Conservation (phyloP, 2,888 invertebrate species). For the Encarsia formosa region DNA sequence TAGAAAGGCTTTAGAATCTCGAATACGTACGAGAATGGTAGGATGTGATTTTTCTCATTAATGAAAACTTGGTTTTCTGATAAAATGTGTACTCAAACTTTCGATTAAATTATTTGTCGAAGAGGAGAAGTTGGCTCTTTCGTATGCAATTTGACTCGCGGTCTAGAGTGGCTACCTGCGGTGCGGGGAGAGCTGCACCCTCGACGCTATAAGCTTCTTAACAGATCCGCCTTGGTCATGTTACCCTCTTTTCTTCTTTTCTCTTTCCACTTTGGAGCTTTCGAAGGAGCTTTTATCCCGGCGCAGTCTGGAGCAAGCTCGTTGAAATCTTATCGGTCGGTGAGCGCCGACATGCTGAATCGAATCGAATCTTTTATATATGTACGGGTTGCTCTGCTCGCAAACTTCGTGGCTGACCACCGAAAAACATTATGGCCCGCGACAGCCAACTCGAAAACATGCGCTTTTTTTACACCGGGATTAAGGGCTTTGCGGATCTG, state of each 20-base stretch:
- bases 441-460: too few species aligned
- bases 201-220: slow-evolving; percentile 20
- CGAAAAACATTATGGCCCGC: too few species aligned
- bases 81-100: too few species aligned
- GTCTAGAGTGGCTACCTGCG: too few species aligned
- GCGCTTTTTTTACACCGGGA: too few species aligned
- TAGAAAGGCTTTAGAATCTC: too few species aligned
- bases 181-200: slow-evolving; percentile 1
- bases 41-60: too few species aligned
- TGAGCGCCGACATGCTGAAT: slow-evolving; percentile 8
- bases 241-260: slow-evolving; percentile 3
- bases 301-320: neutral
- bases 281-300: slow-evolving; percentile 9
- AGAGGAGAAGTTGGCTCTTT: slow-evolving; percentile 10
- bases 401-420: too few species aligned
- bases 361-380: neutral
- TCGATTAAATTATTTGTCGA: slow-evolving; percentile 20
- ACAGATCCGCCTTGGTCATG: slow-evolving; percentile 26
- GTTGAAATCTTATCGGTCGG: neutral
- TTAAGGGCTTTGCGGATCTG: too few species aligned
- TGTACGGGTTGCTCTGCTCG: too few species aligned
- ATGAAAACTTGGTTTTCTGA: too few species aligned
- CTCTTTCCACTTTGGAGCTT: neutral
- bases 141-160: slow-evolving; percentile 18
- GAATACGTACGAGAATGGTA: too few species aligned